Conservation (phyloP, 1,140 invertebrate species). For the Drosophila hydei region DNA sequence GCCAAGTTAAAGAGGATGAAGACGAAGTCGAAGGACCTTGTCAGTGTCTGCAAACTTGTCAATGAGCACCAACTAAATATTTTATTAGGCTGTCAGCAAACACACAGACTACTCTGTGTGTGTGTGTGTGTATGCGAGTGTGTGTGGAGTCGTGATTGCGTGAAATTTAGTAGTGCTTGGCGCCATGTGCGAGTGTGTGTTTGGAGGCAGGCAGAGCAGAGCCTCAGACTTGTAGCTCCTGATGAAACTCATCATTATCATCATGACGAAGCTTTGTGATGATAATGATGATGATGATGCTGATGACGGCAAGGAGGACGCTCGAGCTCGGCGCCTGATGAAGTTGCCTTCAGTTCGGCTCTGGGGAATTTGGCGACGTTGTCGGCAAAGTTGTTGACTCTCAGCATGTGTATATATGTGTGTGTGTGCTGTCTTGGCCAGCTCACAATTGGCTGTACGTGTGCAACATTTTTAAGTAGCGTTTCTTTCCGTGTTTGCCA, state of each 20-base stretch:
- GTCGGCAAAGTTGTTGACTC: conserved; percentile 75
- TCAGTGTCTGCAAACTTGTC: conserved; percentile 78
- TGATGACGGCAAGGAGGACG: conserved; percentile 31
- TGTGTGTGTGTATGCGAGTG: conserved; percentile 32
- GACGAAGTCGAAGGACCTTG: conserved; percentile 50
- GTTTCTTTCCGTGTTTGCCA: conserved; percentile 49
- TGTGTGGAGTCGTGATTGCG: conserved; percentile 78
- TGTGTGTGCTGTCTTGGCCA: conserved; percentile 36
- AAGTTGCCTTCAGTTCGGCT: conserved; percentile 56
- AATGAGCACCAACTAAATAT: conserved; percentile 83
- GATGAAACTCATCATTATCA: conserved; percentile 66
- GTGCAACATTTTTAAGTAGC: conserved; percentile 82
- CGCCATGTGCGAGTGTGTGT: conserved; percentile 11
- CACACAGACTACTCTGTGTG: conserved; percentile 16
- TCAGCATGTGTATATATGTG: not conserved
- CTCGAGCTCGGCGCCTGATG: conserved; percentile 42
- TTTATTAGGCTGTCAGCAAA: conserved; percentile 78
- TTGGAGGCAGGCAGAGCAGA: conserved; percentile 34
- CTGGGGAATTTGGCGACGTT: conserved; percentile 60
- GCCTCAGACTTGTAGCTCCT: conserved; percentile 70
- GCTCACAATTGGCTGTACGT: conserved; percentile 78
- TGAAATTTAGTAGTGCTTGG: conserved; percentile 73
- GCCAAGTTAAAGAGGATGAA: not conserved
- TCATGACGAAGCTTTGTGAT: conserved; percentile 35
- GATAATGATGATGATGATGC: conserved; percentile 32